Evolutionary conservation across 1,140 invertebrate genomes (phyloP), one percentile per base, ranked within the genome.

Genomic region (Glossosoma conforme): DNA sequence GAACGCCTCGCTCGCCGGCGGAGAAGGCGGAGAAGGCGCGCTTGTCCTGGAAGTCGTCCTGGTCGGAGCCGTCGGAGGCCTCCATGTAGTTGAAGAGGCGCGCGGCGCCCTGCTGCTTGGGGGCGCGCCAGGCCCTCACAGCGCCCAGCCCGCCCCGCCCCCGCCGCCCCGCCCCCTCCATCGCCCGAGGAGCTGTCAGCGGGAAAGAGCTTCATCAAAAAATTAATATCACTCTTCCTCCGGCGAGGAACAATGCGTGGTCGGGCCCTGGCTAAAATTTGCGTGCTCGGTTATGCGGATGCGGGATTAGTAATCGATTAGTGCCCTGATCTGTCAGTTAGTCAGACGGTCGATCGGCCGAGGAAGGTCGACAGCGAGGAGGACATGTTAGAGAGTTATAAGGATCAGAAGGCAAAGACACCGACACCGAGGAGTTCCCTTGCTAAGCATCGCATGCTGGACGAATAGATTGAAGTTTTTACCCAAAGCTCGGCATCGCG

Each of bases 51-150:
- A 42, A 52, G 63, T 69, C 70, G 56, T 72, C 69, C 61, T 71
- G 72, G 51, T 75, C 76, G 1, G 77, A 79, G 15, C 75, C 75
- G 66, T 79, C 78, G 22, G 74, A 77, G 11, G 76, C 77, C 60
- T 79, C 77, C 67, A 79, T 70, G 65, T 80, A 79, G 18, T 75
- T 77, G 64, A 79, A 79, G 10, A 78, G 66, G 2, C 77, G 63
- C 18, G 76, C 77, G 15, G 77, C 76, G 30, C 77, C 77, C 46
- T 74, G 74, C 52, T 74, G 74, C 44, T 77, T 76, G 18, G 68
- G 61, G 18, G 67, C 58, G 22, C 67, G 63, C 55, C 61, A 56
- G 46, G 61, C 30, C 44, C 60, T 43, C 45, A 45, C 44, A 46
- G 54, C 19, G 37, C 52, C 42, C 48, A 59, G 24, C 37, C 37